Evolutionary conservation across 2,888 invertebrate genomes (phyloP).

Genomic region (Archips crataeganus): DNA sequence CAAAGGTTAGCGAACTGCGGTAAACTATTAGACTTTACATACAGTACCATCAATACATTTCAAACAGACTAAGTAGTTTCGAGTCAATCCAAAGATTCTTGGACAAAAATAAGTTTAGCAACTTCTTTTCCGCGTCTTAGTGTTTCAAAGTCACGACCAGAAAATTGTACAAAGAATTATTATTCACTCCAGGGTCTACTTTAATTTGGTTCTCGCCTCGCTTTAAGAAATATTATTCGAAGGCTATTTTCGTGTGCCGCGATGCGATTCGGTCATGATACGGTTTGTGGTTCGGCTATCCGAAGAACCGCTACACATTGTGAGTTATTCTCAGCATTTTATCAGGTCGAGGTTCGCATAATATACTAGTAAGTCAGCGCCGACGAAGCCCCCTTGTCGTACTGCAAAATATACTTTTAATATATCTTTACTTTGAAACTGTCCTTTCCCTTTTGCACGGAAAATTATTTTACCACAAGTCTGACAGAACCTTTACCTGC

Average conservation of each 20-base stretch:
- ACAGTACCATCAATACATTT: background rate
- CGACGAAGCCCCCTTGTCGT: background rate
- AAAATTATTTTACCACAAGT: conserved; percentile 9
- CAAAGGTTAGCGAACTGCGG: no score
- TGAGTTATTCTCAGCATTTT: conserved; percentile 13
- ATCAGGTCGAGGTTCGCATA: conserved; percentile 6
- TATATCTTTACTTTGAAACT: conserved; percentile 13
- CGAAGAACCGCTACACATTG: conserved; percentile 30
- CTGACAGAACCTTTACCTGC: background rate
- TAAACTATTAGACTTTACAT: no score
- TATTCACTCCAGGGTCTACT: conserved; percentile 37
- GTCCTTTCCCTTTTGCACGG: conserved; percentile 22
- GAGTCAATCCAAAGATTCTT: background rate
- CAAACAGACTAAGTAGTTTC: background rate
- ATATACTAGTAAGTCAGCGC: background rate
- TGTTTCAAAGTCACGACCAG: conserved; percentile 36
- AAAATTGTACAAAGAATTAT: conserved; percentile 36
- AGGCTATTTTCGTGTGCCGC: conserved; percentile 37
- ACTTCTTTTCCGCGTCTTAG: conserved; percentile 33
- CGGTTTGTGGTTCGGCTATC: conserved; percentile 25
- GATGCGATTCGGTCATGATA: conserved; percentile 39
- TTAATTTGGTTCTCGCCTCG: conserved; percentile 37
- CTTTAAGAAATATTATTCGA: conserved; percentile 36
- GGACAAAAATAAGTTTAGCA: conserved; percentile 2
- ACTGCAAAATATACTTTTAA: background rate